Percentiles rank a stretch among this genome's conserved stretches.
phyloP scores from a whole-genome alignment of 1,140 invertebrate genomes.

The Philotrypesis tridentata region DNA sequence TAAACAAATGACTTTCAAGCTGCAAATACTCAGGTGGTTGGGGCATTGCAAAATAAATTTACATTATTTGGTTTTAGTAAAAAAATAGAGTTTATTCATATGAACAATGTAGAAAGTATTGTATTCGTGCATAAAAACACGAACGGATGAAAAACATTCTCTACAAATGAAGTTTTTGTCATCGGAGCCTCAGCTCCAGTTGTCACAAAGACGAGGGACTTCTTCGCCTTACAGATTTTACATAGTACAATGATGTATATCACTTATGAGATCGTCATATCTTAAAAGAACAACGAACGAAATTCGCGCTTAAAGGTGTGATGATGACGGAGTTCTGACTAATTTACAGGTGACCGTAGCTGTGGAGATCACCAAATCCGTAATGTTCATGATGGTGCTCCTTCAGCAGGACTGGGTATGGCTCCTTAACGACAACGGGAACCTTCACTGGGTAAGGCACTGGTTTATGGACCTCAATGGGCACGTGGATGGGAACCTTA shows the following conservation, averaged over 20 bases:
- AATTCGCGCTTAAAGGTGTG: background rate
- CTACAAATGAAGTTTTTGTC: background rate
- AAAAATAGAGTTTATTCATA: constrained; percentile 47
- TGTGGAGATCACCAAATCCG: constrained; percentile 38
- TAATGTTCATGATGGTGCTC: constrained; percentile 54
- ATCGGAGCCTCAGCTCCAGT: background rate
- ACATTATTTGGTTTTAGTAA: background rate
- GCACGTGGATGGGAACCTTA: constrained; percentile 72
- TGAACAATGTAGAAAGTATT: constrained; percentile 32
- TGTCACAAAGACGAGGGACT: background rate
- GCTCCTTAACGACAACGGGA: constrained; percentile 69
- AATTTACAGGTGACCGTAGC: constrained; percentile 53
- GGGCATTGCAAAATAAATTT: background rate
- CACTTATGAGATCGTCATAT: constrained; percentile 41
- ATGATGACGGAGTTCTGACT: background rate
- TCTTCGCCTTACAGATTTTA: background rate
- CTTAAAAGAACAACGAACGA: background rate
- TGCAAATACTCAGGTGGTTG: background rate
- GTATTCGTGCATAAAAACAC: background rate
- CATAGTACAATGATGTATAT: constrained; percentile 19
- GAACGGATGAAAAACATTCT: constrained; percentile 1
- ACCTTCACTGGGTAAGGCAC: constrained; percentile 68
- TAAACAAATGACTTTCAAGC: background rate
- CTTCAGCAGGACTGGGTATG: constrained; percentile 75
- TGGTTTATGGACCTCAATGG: constrained; percentile 73